Conservation (phyloP, 2,888 invertebrate genomes). For the Tricholauxania praeusta region DNA sequence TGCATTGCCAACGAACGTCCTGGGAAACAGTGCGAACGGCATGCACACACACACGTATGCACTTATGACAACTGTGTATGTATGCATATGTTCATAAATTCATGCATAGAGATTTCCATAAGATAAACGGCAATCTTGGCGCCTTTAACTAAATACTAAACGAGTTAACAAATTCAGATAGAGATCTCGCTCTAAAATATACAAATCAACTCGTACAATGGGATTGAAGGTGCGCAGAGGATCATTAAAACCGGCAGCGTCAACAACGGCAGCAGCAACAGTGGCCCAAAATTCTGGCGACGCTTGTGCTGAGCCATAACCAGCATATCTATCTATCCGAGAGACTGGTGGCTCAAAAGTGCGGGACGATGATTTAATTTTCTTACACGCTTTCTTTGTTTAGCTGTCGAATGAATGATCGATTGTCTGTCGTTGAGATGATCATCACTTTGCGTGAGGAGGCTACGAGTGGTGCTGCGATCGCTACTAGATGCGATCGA, state of each 20-base stretch:
- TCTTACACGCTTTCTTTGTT: slow-evolving; percentile 16
- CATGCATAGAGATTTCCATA: slow-evolving; percentile 32
- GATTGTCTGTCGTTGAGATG: slow-evolving; percentile 29
- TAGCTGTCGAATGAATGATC: slow-evolving; percentile 31
- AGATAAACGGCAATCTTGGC: slow-evolving; percentile 32
- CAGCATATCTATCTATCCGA: not conserved
- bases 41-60: not conserved
- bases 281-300: not conserved
- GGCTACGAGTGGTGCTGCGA: slow-evolving; percentile 26
- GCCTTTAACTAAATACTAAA: slow-evolving; percentile 34
- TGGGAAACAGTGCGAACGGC: slow-evolving; percentile 5
- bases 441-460: slow-evolving; percentile 10
- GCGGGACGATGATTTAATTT: slow-evolving; percentile 20
- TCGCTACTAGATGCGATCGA: slow-evolving; percentile 7
- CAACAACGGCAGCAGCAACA: slow-evolving; percentile 9
- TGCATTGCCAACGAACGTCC: not conserved
- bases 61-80: not conserved
- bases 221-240: slow-evolving; percentile 3
- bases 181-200: slow-evolving; percentile 15
- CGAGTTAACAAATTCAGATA: slow-evolving; percentile 32
- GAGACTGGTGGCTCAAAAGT: too few relatives aligned
- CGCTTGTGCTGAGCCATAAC: not conserved
- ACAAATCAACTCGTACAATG: not conserved
- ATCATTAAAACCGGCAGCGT: slow-evolving; percentile 30
- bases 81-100: slow-evolving; percentile 23